Base-by-base conservation (phyloP, 2,797 vertebrate genomes). In the Champsocephalus esox region DNA sequence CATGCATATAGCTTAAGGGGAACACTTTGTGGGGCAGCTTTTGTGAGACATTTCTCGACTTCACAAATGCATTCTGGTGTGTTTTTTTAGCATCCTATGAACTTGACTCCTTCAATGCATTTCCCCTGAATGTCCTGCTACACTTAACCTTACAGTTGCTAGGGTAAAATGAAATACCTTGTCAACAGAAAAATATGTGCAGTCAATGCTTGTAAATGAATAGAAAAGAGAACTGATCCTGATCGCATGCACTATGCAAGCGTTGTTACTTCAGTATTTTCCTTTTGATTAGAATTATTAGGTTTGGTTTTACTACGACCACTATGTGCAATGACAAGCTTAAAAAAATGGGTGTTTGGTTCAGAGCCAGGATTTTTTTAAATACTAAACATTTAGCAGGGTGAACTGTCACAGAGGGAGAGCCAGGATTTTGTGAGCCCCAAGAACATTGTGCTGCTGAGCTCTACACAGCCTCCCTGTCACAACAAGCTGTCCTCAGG, bases 111-210 rank as follows among this genome's bases (percentile, higher is more conserved):
- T 75, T 63, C 43, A 2, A 64, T 63, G 75, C 77, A 73, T 79
- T 81, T 85, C 76, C 28, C 5, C 16, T 46, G 75, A 38, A 7
- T 67, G 77, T 87, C 64, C 67, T 73, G 84, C 89, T 92, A 91
- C 85, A 92, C 86, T 82, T 91, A 90, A 84, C 83, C 73, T 62
- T 41, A 67, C 76, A 62, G 88, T 90, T 84, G 57, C 83, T 45
- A 2, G 69, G 81, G 77, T 46, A 41, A 66, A 74, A 44, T 12
- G 46, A 41, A 45, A 65, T 68, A n/a, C 43, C 62, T 49, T 52
- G 68, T 48, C 38, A 79, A 72, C 50, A 60, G 16, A 66, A 13
- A 13, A 66, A 79, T 41, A 28, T 48, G 45, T 4, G 1, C 34
- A 51, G 14, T 51, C 45, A 12, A 6, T 17, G 14, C 5, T 2